Conservation (phyloP, 2,888 invertebrate species). For the Operophtera brumata region DNA sequence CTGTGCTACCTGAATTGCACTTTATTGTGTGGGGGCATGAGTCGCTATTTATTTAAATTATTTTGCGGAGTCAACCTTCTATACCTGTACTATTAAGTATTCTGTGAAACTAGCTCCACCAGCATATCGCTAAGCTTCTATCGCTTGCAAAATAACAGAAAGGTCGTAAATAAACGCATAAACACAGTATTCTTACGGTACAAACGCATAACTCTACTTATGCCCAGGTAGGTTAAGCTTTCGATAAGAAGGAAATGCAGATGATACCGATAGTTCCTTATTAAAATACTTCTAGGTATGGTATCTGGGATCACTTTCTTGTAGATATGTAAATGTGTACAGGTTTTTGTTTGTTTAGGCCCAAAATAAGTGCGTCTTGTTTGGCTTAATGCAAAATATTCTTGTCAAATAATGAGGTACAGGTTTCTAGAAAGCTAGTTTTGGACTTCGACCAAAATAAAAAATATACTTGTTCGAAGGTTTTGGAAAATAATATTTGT, state of each 20-base stretch:
- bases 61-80: no score
- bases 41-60: no score
- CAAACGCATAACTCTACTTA: slow-evolving; percentile 25
- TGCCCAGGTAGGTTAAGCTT: slow-evolving; percentile 1
- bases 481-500: no score
- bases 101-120: background rate
- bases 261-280: slow-evolving; percentile 16
- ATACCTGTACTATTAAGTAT: no score
- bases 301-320: slow-evolving; percentile 25
- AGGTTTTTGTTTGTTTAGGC: slow-evolving; percentile 10
- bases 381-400: background rate
- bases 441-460: no score
- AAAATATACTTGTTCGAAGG: no score
- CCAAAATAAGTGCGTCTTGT: slow-evolving; percentile 11
- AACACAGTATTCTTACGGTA: slow-evolving; percentile 35
- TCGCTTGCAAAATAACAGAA: slow-evolving; percentile 9
- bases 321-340: slow-evolving; percentile 18
- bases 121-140: slow-evolving; percentile 5
- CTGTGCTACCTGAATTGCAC: no score
- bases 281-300: slow-evolving; percentile 32
- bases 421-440: slow-evolving; percentile 9
- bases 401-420: background rate
- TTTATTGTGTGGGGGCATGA: no score
- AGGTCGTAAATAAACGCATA: slow-evolving; percentile 22
- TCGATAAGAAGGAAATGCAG: slow-evolving; percentile 29